A percentile compares a stretch with the other conserved stretches of the same genome.
Evolutionary conservation across 2,888 invertebrate species (phyloP).

Genomic region (Orchestes rusci): DNA sequence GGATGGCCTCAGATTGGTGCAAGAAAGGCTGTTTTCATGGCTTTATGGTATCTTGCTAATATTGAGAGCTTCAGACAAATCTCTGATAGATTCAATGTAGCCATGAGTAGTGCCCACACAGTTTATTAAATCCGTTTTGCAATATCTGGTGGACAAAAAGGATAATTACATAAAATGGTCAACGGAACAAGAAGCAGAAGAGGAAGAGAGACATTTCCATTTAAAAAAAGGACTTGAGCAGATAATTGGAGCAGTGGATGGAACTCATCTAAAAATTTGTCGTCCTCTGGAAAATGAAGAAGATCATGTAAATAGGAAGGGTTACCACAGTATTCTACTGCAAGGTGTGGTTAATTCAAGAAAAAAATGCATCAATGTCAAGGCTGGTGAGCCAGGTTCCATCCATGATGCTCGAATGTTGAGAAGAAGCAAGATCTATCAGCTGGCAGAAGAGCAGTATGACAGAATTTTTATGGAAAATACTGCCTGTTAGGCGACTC

Average conservation of each 20-base stretch:
- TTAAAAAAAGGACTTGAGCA: background rate
- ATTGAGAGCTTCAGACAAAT: too few species aligned
- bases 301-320: slow-evolving; percentile 22
- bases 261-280: slow-evolving; percentile 1
- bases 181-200: background rate
- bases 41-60: too few species aligned
- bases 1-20: too few species aligned
- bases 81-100: slow-evolving; percentile 12
- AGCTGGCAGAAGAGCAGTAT: slow-evolving; percentile 2
- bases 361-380: slow-evolving; percentile 17
- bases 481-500: too few species aligned
- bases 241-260: slow-evolving; percentile 5
- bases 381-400: slow-evolving; percentile 21
- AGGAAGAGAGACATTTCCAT: background rate
- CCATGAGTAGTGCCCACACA: slow-evolving; percentile 12
- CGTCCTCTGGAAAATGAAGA: background rate
- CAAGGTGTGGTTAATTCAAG: slow-evolving; percentile 18
- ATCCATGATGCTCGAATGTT: slow-evolving; percentile 27
- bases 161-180: slow-evolving; percentile 11
- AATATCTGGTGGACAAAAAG: slow-evolving; percentile 1
- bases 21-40: too few species aligned
- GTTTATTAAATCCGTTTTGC: background rate
- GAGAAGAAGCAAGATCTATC: slow-evolving; percentile 21
- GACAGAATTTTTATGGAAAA: slow-evolving; percentile 15
- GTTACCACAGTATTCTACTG: slow-evolving; percentile 19